Base-by-base conservation (phyloP, 1,140 invertebrate species). In the Zophobas morio region DNA sequence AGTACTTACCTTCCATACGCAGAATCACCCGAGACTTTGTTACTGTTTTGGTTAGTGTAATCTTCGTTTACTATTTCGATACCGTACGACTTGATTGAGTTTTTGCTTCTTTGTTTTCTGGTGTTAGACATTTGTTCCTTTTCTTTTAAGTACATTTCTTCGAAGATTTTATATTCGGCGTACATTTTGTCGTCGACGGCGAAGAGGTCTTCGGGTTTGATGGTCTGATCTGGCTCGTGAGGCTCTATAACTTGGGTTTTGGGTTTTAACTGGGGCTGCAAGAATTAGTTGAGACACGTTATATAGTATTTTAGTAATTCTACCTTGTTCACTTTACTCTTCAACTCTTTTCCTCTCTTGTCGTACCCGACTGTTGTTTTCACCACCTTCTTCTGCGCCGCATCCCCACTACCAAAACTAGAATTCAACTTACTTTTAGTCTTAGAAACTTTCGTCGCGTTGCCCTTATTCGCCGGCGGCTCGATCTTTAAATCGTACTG, bases 1-100 rank as follows among this genome's bases (percentile, higher is more conserved):
- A 40, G 4, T 51, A 51, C 46, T 87, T 82, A 93, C 92, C 92
- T 92, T 87, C 91, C 91, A 80, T 93, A 93, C 1, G 92, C 92
- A 0, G 92, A 93, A 83, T 93, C 92, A 0, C 86, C 89, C 77
- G 75, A 80, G 6, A 77, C 49, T 56, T 73, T 74, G 0, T 40
- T 74, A 8, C 20, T 20, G 42, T 6, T 46, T 46, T 20, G 42
- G 66, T 32, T 39, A 46, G 20, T 35, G 51, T 81, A 79, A 35
- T 72, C 77, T 20, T 66, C 72, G 66, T 72, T 79, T 2, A 75
- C 78, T 34, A 80, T 76, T 37, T 81, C 80, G 34, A 76, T 70
- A 33, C 60, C 70, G 70, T 54, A 72, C 46, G 70, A 54, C 8
- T 72, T 72, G 6, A 78, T 74, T 1, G 74, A 39, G 33, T 53